phyloP scores from a whole-genome alignment of 2,888 invertebrate genomes.

The Mimumesa dahlbomi region DNA sequence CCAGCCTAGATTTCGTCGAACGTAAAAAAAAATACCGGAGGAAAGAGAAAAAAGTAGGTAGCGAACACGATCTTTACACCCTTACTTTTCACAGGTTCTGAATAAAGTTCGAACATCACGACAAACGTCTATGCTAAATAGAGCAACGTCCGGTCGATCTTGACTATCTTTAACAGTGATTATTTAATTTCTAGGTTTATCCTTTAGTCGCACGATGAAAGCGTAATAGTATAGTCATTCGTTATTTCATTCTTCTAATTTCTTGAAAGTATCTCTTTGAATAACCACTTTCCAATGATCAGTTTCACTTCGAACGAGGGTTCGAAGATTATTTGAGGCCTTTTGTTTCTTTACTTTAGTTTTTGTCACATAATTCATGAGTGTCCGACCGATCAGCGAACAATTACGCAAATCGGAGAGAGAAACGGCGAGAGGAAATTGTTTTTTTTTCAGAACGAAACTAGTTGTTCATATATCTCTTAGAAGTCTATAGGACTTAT shows the following conservation, averaged over 20 bases:
- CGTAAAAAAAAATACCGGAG: conserved; percentile 23
- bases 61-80: conserved; percentile 21
- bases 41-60: conserved; percentile 20
- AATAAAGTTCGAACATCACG: conserved; percentile 34
- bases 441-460: conserved; percentile 13
- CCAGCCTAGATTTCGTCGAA: conserved; percentile 41
- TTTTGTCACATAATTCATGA: conserved; percentile 12
- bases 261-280: conserved; percentile 16
- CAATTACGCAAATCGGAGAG: conserved; percentile 3
- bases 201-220: conserved; percentile 32
- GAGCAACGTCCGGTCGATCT: conserved; percentile 26
- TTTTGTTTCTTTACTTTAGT: conserved; percentile 18
- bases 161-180: conserved; percentile 42
- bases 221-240: conserved; percentile 38
- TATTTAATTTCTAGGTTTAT: conserved; percentile 34
- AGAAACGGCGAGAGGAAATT: conserved; percentile 1
- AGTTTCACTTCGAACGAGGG: conserved; percentile 9
- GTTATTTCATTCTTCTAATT: conserved; percentile 21
- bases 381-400: conserved; percentile 5
- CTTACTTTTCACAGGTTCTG: conserved; percentile 5
- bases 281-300: conserved; percentile 3
- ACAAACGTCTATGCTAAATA: conserved; percentile 40
- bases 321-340: conserved; percentile 24
- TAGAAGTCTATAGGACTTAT: conserved; percentile 55
- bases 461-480: conserved; percentile 22